phyloP scores from a whole-genome alignment of 2,888 invertebrate species.

The Anticlea derivata region DNA sequence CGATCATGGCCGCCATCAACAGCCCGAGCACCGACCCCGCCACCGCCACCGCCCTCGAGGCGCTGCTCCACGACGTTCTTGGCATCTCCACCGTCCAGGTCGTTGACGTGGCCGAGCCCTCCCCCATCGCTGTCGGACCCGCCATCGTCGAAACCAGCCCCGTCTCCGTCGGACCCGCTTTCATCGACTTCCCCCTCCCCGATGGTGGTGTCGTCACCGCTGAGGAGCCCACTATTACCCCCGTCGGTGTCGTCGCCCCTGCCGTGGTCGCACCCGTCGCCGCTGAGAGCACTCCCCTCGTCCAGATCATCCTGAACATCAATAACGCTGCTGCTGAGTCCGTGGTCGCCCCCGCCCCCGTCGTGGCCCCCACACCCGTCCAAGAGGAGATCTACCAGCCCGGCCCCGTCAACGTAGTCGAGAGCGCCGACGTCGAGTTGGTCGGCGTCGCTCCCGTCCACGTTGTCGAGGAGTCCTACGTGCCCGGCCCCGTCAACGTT shows the following conservation, averaged over 20 bases:
- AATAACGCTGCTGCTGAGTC: constrained; percentile 33
- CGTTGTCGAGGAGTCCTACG: constrained; percentile 26
- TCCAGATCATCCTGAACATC: constrained; percentile 53
- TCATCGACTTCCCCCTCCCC: constrained; percentile 36
- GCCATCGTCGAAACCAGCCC: constrained; percentile 30
- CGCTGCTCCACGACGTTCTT: constrained; percentile 32
- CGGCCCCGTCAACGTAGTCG: no score
- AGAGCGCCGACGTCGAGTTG: no score
- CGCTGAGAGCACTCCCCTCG: constrained; percentile 38
- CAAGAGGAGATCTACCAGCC: no score
- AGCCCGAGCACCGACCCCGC: constrained; percentile 41
- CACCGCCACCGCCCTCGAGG: constrained; percentile 36
- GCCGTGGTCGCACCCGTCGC: constrained; percentile 27
- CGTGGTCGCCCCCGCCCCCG: constrained; percentile 25
- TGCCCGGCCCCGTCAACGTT: constrained; percentile 20
- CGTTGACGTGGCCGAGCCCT: constrained; percentile 17
- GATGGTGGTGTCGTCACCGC: constrained; percentile 31
- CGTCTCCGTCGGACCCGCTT: constrained; percentile 36
- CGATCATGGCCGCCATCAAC: constrained; percentile 42
- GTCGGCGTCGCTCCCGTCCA: constrained; percentile 16
- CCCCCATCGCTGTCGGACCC: constrained; percentile 25
- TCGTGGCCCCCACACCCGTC: constrained; percentile 24
- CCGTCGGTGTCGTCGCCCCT: constrained; percentile 31
- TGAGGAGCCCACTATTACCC: constrained; percentile 35
- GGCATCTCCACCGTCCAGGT: constrained; percentile 30